phyloP scores from a whole-genome alignment of 1,140 invertebrate species.

The Neomicropteryx cornuta region DNA sequence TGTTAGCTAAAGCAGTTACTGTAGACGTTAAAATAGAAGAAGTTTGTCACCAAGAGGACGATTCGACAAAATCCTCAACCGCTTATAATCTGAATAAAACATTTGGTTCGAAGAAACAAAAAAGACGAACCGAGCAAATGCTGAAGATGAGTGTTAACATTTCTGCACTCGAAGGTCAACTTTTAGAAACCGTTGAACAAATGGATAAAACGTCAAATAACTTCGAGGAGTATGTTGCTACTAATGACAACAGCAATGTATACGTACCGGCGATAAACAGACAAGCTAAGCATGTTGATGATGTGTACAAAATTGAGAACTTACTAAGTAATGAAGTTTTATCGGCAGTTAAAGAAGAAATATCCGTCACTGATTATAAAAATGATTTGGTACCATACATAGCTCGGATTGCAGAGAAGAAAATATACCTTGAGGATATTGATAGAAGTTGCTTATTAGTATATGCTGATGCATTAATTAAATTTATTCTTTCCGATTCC shows the following conservation, averaged over 20 bases:
- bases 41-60: not conserved
- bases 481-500: conserved; percentile 9
- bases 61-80: not conserved
- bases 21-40: not conserved
- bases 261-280: conserved; percentile 25
- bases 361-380: conserved; percentile 10
- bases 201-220: conserved; percentile 9
- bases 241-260: conserved; percentile 2
- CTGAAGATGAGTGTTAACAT: conserved; percentile 31
- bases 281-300: conserved; percentile 20
- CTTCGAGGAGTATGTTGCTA: conserved; percentile 3
- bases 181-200: conserved; percentile 23
- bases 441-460: conserved; percentile 8
- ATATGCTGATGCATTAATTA: conserved; percentile 13
- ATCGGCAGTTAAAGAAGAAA: too few species aligned
- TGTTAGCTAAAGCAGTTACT: conserved; percentile 7
- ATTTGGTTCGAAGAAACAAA: conserved; percentile 35
- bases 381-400: conserved; percentile 6
- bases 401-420: conserved; percentile 1
- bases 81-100: conserved; percentile 24
- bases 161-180: conserved; percentile 24
- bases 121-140: conserved; percentile 28
- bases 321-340: conserved; percentile 26
- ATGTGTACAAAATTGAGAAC: conserved; percentile 30
- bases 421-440: not conserved